Conservation (phyloP, 2,113 vertebrate species). For the Pluvianellus socialis region DNA sequence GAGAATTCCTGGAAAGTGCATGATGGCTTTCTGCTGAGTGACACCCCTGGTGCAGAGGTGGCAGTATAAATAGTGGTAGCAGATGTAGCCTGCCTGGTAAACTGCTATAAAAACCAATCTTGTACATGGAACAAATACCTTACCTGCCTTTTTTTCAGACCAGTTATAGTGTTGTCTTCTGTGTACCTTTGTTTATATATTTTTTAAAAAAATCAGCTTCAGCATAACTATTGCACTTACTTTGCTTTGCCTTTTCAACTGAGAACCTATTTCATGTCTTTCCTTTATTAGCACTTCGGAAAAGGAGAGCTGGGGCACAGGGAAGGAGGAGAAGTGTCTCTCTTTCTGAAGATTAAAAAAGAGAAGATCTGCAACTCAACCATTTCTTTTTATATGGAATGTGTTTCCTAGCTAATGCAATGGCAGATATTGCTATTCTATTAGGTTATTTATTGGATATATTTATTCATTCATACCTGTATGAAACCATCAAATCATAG, state of each 20-base stretch:
- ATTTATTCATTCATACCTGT: not conserved
- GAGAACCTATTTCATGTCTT: not conserved
- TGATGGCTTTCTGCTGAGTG: rapidly evolving
- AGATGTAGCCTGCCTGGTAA: not conserved
- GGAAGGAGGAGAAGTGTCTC: not conserved
- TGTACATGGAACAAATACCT: not conserved
- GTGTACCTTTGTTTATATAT: not conserved
- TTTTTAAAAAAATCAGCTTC: not conserved
- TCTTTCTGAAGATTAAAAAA: not conserved
- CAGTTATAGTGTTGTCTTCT: not conserved
- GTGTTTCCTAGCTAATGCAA: not conserved
- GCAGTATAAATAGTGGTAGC: not conserved
- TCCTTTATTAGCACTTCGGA: not conserved
- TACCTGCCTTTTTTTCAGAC: not conserved
- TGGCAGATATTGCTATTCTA: not conserved
- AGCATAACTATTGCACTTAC: not conserved
- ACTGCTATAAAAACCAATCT: not conserved
- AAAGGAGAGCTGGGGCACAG: not conserved
- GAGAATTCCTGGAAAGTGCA: not conserved
- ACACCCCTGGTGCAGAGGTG: not conserved
- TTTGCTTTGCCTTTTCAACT: not conserved
- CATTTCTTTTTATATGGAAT: not conserved
- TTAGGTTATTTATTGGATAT: not conserved
- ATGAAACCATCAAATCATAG: not conserved
- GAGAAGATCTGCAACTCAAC: not conserved